Conservation (phyloP, 2,113 vertebrate genomes). For the Anolis sagrei region DNA sequence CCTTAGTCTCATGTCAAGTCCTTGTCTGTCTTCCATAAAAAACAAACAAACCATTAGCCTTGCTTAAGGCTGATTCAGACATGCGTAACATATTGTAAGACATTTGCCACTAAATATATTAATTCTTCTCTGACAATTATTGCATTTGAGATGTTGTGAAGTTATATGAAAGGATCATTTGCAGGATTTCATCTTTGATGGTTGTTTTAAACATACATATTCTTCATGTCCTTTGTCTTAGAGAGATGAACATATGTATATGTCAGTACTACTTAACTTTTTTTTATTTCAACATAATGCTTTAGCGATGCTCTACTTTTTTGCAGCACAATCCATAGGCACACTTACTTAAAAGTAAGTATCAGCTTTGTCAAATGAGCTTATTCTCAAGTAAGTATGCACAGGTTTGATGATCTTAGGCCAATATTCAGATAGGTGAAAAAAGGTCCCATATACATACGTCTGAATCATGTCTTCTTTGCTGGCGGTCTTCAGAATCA, state of each 20-base stretch:
- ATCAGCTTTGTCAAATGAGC: not conserved
- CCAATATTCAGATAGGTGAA: not conserved
- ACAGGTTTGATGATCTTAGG: conserved; percentile 9
- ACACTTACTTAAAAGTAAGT: conserved; percentile 10
- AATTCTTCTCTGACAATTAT: not conserved
- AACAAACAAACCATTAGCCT: not conserved
- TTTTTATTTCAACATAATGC: too few species aligned
- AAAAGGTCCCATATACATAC: conserved; percentile 66
- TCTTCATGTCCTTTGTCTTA: not conserved
- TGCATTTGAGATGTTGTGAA: not conserved
- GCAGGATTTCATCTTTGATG: not conserved
- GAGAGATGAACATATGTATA: not conserved
- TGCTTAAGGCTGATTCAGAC: not conserved
- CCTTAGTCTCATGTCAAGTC: not conserved
- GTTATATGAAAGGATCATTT: not conserved
- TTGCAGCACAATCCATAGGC: not conserved
- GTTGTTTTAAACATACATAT: not conserved
- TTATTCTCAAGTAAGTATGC: not conserved
- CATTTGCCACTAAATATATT: not conserved
- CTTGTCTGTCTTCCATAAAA: not conserved
- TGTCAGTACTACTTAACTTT: too few species aligned
- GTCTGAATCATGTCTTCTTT: conserved; percentile 76
- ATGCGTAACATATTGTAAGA: not conserved
- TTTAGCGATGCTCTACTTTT: not conserved
- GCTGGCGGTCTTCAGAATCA: conserved; percentile 78